These are phyloP conservation scores for Aethes cnicana DNA, from an alignment of 2,888 invertebrate genomes.

Conservation along the genomic window DNA sequence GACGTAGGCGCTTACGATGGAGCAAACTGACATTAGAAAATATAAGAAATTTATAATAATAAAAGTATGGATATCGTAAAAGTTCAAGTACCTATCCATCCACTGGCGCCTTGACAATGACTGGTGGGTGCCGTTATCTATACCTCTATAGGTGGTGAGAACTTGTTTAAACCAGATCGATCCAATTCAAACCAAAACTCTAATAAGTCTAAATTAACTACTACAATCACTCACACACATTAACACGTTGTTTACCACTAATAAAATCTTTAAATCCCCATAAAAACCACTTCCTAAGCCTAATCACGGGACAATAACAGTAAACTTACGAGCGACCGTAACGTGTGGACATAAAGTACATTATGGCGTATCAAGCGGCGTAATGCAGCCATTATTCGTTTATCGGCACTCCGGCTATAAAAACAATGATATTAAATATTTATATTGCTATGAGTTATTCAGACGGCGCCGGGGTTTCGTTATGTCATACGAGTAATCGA, in stretches of 20 bases:
- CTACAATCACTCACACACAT: slow-evolving; percentile 13
- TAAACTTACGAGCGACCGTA: slow-evolving; percentile 50
- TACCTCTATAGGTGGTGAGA: too few species aligned
- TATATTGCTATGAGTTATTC: slow-evolving; percentile 40
- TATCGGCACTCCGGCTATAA: slow-evolving; percentile 50
- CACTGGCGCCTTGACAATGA: too few species aligned
- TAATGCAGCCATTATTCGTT: slow-evolving; percentile 61
- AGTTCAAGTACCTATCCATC: too few species aligned
- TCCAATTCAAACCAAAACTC: too few species aligned
- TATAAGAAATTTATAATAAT: too few species aligned
- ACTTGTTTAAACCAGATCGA: too few species aligned
- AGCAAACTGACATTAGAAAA: too few species aligned
- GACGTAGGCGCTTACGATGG: too few species aligned
- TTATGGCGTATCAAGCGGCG: slow-evolving; percentile 49
- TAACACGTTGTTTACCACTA: slow-evolving; percentile 26
- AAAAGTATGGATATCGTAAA: too few species aligned
- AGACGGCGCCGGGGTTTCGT: slow-evolving; percentile 25
- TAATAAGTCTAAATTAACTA: too few species aligned
- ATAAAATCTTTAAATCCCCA: slow-evolving; percentile 50
- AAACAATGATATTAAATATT: slow-evolving; percentile 59
- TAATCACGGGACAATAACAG: slow-evolving; percentile 49
- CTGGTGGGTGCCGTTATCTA: too few species aligned
- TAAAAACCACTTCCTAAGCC: slow-evolving; percentile 51
- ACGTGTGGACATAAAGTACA: slow-evolving; percentile 47
- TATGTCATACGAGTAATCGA: too few species aligned